Percentiles rank a stretch among this genome's conserved stretches.
Evolutionary conservation across 2,888 invertebrate species (phyloP).

Genomic region (Brenthis ino): DNA sequence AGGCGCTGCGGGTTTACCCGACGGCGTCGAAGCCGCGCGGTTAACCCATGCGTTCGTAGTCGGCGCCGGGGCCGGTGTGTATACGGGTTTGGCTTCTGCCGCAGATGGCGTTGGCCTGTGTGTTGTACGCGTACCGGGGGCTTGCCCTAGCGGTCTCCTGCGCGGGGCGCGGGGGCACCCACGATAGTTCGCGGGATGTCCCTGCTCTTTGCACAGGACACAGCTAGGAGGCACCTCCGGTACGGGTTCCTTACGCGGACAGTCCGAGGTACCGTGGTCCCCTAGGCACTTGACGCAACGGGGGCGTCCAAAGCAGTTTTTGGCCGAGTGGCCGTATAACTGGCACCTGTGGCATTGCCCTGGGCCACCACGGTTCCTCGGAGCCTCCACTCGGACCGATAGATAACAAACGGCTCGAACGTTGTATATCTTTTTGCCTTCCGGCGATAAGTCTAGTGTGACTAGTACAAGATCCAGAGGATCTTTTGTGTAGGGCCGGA

Average conservation of each 20-base stretch:
- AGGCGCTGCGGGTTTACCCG: too few species aligned
- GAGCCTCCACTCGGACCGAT: not conserved
- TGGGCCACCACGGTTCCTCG: too few species aligned
- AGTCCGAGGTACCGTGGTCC: too few species aligned
- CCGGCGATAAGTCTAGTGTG: not conserved
- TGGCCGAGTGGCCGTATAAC: too few species aligned
- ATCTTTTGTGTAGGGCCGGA: not conserved
- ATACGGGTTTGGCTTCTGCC: not conserved
- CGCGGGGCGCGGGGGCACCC: not conserved
- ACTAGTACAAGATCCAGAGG: not conserved
- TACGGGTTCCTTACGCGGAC: too few species aligned
- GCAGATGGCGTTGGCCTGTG: not conserved
- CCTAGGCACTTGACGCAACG: too few species aligned
- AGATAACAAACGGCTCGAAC: not conserved
- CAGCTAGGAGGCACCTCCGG: too few species aligned
- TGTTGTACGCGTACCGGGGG: not conserved
- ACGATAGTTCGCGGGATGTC: not conserved
- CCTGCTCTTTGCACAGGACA: not conserved
- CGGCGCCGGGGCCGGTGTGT: not conserved
- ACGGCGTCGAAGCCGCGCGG: too few species aligned
- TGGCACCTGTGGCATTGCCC: too few species aligned
- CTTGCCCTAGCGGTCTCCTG: not conserved
- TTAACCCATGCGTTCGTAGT: too few species aligned
- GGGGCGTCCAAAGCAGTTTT: too few species aligned
- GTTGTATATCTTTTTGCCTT: slow-evolving; percentile 9